Conservation (phyloP, 2,888 invertebrate species). For the Germaria angustata region DNA sequence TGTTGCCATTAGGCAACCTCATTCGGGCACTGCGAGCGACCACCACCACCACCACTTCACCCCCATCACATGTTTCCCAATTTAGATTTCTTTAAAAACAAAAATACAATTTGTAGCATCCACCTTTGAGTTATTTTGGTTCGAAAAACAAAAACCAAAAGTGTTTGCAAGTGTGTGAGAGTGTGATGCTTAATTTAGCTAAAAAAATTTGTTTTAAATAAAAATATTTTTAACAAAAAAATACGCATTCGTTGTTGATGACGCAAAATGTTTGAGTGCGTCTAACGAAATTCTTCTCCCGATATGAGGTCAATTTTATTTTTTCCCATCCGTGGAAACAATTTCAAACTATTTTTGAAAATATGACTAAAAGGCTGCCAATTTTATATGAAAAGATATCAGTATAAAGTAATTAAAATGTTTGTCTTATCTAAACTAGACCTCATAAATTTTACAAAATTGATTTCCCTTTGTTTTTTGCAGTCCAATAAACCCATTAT, state of each 20-base stretch:
- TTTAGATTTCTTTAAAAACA: constrained; percentile 27
- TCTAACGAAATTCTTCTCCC: constrained; percentile 14
- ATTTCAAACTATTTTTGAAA: constrained; percentile 46
- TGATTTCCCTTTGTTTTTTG: constrained; percentile 74
- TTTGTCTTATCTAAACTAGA: too few relatives aligned
- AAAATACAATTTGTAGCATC: constrained; percentile 54
- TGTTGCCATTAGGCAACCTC: constrained; percentile 49
- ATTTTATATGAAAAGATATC: too few relatives aligned
- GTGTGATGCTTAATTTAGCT: constrained; percentile 60
- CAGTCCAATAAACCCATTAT: constrained; percentile 96
- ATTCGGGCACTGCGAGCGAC: background rate
- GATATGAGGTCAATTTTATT: constrained; percentile 52
- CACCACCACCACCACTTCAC: constrained; percentile 18
- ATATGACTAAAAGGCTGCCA: constrained; percentile 30
- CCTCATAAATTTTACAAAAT: too few relatives aligned
- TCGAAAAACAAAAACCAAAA: constrained; percentile 21
- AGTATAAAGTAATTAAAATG: too few relatives aligned
- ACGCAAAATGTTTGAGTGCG: constrained; percentile 44
- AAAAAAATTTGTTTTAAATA: background rate
- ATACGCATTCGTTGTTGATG: constrained; percentile 23
- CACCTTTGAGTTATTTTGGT: constrained; percentile 64
- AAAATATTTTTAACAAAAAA: background rate
- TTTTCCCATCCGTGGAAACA: background rate
- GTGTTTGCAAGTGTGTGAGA: constrained; percentile 13
- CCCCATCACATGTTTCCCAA: background rate